Conservation (phyloP, 1,140 invertebrate species). For the Hermetia illucens region DNA sequence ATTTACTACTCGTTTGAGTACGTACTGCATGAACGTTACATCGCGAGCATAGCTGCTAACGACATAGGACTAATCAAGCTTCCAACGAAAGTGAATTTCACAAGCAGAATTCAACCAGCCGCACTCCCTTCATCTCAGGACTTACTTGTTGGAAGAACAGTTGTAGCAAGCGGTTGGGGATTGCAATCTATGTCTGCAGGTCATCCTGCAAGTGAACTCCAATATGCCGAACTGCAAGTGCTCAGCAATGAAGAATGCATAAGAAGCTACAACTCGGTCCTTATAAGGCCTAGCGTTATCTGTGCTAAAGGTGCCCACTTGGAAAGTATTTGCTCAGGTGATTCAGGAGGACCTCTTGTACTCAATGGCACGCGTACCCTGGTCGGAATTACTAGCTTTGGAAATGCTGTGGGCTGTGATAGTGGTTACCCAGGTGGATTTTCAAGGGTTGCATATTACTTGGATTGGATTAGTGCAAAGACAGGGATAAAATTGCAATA, state of each 20-base stretch:
- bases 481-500: no score
- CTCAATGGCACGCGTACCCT: conserved; percentile 10
- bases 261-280: conserved; percentile 19
- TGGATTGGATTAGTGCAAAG: conserved; percentile 37
- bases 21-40: conserved; percentile 22
- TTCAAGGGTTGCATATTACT: conserved; percentile 33
- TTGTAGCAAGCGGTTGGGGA: conserved; percentile 27
- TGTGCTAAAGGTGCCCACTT: conserved; percentile 23
- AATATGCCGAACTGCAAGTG: conserved; percentile 25
- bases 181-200: conserved; percentile 21
- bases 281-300: conserved; percentile 19
- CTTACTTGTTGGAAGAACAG: conserved; percentile 18
- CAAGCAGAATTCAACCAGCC: conserved; percentile 19
- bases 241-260: conserved; percentile 23
- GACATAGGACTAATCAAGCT: conserved; percentile 26
- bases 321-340: conserved; percentile 13
- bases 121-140: conserved; percentile 14
- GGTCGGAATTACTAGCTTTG: conserved; percentile 39
- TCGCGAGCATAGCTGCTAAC: conserved; percentile 21
- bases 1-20: conserved; percentile 24
- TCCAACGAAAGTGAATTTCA: conserved; percentile 16
- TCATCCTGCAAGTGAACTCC: conserved; percentile 23
- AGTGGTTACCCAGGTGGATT: conserved; percentile 36
- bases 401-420: conserved; percentile 33
- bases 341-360: conserved; percentile 17